Conservation (phyloP, 2,888 invertebrate genomes). For the Hirtodrosophila histrioides region DNA sequence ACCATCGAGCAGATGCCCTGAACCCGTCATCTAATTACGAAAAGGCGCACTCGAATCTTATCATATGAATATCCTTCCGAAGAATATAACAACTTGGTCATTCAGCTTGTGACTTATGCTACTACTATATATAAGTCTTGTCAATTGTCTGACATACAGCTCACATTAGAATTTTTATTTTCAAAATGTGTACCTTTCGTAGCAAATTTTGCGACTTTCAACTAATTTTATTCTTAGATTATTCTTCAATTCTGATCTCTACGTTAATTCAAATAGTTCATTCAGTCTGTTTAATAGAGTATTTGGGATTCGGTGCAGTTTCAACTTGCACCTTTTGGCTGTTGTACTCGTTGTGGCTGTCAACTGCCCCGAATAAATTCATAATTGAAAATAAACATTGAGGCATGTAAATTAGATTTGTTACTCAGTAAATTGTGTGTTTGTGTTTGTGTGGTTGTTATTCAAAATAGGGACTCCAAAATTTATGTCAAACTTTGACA, state of each 20-base stretch:
- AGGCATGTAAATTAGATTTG: conserved; percentile 42
- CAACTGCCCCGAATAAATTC: conserved; percentile 45
- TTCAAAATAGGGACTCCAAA: not conserved
- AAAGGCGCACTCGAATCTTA: conserved; percentile 48
- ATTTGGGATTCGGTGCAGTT: conserved; percentile 2
- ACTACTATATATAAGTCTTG: too few species aligned
- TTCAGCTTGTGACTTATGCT: not conserved
- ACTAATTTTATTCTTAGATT: too few species aligned
- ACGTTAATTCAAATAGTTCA: too few species aligned
- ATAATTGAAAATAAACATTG: conserved; percentile 74
- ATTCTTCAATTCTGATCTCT: too few species aligned
- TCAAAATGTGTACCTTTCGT: too few species aligned
- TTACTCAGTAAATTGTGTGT: conserved; percentile 10
- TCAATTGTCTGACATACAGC: too few species aligned
- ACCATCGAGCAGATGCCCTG: conserved; percentile 69
- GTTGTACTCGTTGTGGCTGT: conserved; percentile 20
- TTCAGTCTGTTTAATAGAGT: conserved; percentile 1
- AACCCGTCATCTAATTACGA: conserved; percentile 72
- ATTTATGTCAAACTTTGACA: conserved; percentile 10
- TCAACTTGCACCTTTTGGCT: not conserved
- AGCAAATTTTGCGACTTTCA: too few species aligned
- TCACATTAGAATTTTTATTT: too few species aligned
- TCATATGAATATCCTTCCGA: conserved; percentile 12
- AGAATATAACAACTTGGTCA: conserved; percentile 1
- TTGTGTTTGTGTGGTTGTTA: conserved; percentile 18